Evolutionary conservation across 2,113 vertebrate genomes (phyloP).

Genomic region (Neopipo cinnamomea): DNA sequence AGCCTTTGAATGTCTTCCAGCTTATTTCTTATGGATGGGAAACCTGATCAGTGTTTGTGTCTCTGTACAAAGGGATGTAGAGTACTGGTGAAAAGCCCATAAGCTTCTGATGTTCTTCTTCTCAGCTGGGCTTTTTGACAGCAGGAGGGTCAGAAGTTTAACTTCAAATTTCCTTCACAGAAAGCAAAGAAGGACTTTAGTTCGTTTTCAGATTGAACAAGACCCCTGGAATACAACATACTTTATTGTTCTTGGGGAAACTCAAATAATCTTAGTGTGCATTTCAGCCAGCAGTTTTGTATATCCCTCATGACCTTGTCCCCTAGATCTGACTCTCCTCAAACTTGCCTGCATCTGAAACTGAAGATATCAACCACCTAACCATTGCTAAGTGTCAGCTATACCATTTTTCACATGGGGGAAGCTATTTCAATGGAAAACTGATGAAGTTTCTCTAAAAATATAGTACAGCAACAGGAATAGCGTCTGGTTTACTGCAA

Average conservation of each 20-base stretch:
- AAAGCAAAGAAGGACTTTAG: not conserved
- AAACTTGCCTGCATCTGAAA: not conserved
- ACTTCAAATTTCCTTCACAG: not conserved
- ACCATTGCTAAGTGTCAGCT: not conserved
- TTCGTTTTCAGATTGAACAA: not conserved
- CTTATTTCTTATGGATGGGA: not conserved
- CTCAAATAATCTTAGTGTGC: not conserved
- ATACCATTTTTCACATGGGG: not conserved
- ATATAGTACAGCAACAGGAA: not conserved
- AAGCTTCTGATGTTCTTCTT: not conserved
- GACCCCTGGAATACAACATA: not conserved
- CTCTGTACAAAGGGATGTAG: not conserved
- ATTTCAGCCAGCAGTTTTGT: not conserved
- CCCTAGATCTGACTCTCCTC: not conserved
- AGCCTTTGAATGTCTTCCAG: slow-evolving; percentile 17
- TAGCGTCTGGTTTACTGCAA: not conserved
- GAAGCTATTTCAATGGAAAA: not conserved
- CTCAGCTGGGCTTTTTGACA: not conserved
- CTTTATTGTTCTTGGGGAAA: not conserved
- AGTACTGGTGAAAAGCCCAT: not conserved
- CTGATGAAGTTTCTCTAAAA: not conserved
- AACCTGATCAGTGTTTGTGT: not conserved
- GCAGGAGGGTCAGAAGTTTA: not conserved
- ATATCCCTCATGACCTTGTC: not conserved
- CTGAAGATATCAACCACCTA: not conserved